Percentiles rank a stretch among this genome's conserved stretches.
phyloP scores from a whole-genome alignment of 2,113 vertebrate genomes.

The Ptilorrhoa leucosticta region DNA sequence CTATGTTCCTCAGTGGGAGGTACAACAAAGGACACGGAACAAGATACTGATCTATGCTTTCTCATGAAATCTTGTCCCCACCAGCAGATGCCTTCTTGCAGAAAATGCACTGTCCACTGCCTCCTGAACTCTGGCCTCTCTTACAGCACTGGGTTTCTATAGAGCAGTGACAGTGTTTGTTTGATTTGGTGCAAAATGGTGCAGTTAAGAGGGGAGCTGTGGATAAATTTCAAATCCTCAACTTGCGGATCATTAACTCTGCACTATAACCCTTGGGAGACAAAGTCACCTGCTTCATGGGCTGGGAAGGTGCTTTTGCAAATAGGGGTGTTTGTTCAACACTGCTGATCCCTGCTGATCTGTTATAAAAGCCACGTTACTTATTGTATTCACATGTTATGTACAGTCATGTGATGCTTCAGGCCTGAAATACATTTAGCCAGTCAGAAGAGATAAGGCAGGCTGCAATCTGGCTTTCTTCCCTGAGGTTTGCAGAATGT shows the following conservation, averaged over 20 bases:
- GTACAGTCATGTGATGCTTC: slow-evolving; percentile 50
- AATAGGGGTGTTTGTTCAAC: slow-evolving; percentile 57
- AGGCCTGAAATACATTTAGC: slow-evolving; percentile 47
- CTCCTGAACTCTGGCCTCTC: not conserved
- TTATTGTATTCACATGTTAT: slow-evolving; percentile 30
- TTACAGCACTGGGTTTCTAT: not conserved
- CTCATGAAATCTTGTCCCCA: not conserved
- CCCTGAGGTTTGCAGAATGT: slow-evolving; percentile 57
- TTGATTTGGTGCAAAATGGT: not conserved
- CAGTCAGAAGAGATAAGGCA: slow-evolving; percentile 64
- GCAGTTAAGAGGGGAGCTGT: not conserved
- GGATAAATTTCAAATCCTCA: slow-evolving; percentile 21
- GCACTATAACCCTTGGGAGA: slow-evolving; percentile 7
- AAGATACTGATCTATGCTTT: not conserved
- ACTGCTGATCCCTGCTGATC: slow-evolving; percentile 49
- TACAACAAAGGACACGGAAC: not conserved
- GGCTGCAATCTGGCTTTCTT: slow-evolving; percentile 60
- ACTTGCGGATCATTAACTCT: slow-evolving; percentile 43
- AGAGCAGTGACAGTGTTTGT: not conserved
- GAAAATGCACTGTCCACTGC: not conserved
- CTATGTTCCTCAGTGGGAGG: not conserved
- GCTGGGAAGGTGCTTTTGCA: slow-evolving; percentile 43
- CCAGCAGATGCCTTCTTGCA: not conserved
- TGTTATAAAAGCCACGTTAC: slow-evolving; percentile 43
- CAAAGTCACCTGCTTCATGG: slow-evolving; percentile 21